A percentile compares a stretch with the other conserved stretches of the same genome.
phyloP scores from a whole-genome alignment of 2,888 invertebrate species.

The Schizaphis graminum region DNA sequence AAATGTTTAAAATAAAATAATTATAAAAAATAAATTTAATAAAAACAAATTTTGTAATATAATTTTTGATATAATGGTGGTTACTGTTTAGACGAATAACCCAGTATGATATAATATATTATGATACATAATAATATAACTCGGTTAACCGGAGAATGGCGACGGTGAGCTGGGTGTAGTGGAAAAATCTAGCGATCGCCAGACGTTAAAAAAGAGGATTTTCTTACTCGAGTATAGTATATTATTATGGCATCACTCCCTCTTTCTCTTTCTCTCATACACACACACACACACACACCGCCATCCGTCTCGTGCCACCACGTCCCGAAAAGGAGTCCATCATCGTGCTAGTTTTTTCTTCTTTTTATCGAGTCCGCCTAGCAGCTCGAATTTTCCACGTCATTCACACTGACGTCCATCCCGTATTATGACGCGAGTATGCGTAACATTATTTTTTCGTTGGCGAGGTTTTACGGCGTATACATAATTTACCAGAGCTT shows the following conservation, averaged over 20 bases:
- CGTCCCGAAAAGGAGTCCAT: neutral
- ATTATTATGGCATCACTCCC: neutral
- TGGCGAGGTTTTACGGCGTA: neutral
- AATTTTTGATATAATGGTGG: neutral
- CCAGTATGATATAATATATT: neutral
- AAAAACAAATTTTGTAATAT: neutral
- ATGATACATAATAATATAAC: neutral
- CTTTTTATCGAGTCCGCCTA: neutral
- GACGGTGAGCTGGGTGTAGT: neutral
- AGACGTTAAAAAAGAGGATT: neutral
- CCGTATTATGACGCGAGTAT: neutral
- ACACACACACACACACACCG: neutral
- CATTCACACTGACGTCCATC: slow-evolving; percentile 18
- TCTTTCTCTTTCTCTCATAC: neutral
- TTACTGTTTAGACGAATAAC: neutral
- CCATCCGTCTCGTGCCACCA: neutral
- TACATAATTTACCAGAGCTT: neutral
- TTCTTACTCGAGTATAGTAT: neutral
- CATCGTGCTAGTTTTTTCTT: neutral
- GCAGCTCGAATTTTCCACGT: neutral
- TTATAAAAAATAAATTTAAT: too few species aligned
- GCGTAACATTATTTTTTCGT: neutral
- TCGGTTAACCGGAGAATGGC: neutral
- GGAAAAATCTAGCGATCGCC: neutral
- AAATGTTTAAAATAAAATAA: too few species aligned